These are phyloP conservation scores for Diarsia mendica DNA, from an alignment of 2,888 invertebrate species.

Conservation along the genomic window DNA sequence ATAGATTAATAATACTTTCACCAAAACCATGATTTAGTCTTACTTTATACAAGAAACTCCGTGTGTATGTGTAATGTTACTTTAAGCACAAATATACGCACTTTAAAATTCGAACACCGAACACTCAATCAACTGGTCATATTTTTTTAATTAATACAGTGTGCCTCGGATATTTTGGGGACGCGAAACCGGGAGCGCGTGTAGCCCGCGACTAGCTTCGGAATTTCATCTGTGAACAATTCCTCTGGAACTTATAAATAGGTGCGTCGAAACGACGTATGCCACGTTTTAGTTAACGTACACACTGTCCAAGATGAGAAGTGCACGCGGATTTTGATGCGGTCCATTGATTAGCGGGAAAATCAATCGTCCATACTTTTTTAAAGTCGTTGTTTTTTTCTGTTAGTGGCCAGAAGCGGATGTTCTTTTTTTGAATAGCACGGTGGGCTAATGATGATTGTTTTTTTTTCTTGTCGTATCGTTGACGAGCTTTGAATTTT, in stretches of 20 bases:
- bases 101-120: slow-evolving; percentile 74
- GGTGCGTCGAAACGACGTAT: slow-evolving; percentile 79
- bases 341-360: slow-evolving; percentile 44
- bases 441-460: slow-evolving; percentile 23
- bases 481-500: slow-evolving; percentile 9
- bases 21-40: slow-evolving; percentile 65
- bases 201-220: slow-evolving; percentile 82
- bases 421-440: slow-evolving; percentile 26
- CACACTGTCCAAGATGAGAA: slow-evolving; percentile 51
- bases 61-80: slow-evolving; percentile 71
- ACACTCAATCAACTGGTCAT: slow-evolving; percentile 76
- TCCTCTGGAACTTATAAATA: slow-evolving; percentile 91
- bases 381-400: slow-evolving; percentile 4
- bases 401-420: background rate
- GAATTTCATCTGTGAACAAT: slow-evolving; percentile 85
- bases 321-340: slow-evolving; percentile 43
- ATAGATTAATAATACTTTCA: slow-evolving; percentile 53
- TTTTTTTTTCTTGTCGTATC: slow-evolving; percentile 14
- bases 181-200: slow-evolving; percentile 80
- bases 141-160: slow-evolving; percentile 64
- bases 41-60: slow-evolving; percentile 67
- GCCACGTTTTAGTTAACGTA: slow-evolving; percentile 70
- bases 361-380: slow-evolving; percentile 17
- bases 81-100: slow-evolving; percentile 75
- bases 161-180: slow-evolving; percentile 66